Base-by-base conservation (phyloP, 1,140 invertebrate species). In the Diachasmimorpha longicaudata region DNA sequence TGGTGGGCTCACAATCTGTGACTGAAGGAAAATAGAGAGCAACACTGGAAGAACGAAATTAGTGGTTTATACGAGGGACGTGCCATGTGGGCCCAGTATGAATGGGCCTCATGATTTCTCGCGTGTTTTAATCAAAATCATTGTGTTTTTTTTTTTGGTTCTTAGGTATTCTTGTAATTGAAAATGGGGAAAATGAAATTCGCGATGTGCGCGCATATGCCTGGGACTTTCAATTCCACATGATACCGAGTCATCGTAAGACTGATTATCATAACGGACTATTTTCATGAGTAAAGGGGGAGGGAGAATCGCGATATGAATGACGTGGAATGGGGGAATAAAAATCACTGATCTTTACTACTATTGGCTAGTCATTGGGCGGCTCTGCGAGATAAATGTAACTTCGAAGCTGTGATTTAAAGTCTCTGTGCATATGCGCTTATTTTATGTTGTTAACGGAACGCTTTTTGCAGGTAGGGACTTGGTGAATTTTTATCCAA, bases 381-480 rank as follows among this genome's bases (percentile, higher is more conserved):
- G 85, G 86, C 85, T 87, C 82, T 84, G 84, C 77, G 81, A 83
- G 80, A 86, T 84, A 85, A 70, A 42, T 68, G 82, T 84, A 82
- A 84, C 86, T 83, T 84, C 83, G 81, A 85, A 84, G 83, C 86
- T 88, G 86, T 88, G 86, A 88, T 88, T 55, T 85, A 86, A 88
- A 88, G 85, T 85, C 86, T 86, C 85, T 80, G 80, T 84, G 85
- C 83, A 88, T 86, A 88, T 84, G 82, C 83, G 85, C 84, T 85
- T 81, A 81, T 85, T 81, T 81, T 86, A 85, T 82, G 77, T 86
- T 83, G 81, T 83, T 72, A 25, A 25, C 31, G 19, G 31, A 25
- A 63, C 58, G 58, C 58, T 63, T 58, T 58, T 19, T 63, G 48
- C 4, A 25, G 58, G 16, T 23, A 63, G 21, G 19, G 58, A 23